phyloP scores from a whole-genome alignment of 2,888 invertebrate genomes.

The Agrochola macilenta region DNA sequence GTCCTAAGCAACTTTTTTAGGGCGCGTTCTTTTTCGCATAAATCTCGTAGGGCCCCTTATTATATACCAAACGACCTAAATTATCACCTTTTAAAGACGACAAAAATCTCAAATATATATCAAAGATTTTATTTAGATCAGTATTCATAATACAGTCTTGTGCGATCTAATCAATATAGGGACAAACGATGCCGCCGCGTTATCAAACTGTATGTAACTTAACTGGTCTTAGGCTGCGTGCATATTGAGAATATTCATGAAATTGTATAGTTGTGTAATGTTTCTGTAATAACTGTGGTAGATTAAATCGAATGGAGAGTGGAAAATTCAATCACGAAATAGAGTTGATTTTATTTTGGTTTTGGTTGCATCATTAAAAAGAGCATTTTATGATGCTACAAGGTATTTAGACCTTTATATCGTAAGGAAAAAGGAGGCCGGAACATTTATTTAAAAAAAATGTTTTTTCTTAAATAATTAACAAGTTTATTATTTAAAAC shows the following conservation, averaged over 20 bases:
- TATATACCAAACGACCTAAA: background rate
- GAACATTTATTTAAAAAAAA: too few species aligned
- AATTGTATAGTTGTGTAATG: constrained; percentile 11
- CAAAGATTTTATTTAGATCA: constrained; percentile 61
- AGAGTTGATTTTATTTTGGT: too few species aligned
- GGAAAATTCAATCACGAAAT: too few species aligned
- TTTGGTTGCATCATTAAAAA: too few species aligned
- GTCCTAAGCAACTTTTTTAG: background rate
- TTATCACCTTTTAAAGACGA: background rate
- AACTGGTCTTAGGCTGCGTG: constrained; percentile 74
- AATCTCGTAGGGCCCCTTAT: background rate
- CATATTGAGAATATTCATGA: constrained; percentile 66
- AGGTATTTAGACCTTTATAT: too few species aligned
- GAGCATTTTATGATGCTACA: too few species aligned
- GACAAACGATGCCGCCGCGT: constrained; percentile 85
- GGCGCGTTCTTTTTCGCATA: background rate
- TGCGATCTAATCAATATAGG: constrained; percentile 81
- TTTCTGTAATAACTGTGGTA: too few species aligned
- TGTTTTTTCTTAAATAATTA: too few species aligned
- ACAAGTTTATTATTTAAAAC: too few species aligned
- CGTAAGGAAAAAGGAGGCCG: too few species aligned
- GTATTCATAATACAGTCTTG: constrained; percentile 72
- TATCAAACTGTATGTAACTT: constrained; percentile 83
- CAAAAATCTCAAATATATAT: constrained; percentile 19
- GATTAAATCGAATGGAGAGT: too few species aligned